These are phyloP conservation scores for Hybognathus amarus DNA, from an alignment of 2,797 vertebrate species.

Conservation along the genomic window DNA sequence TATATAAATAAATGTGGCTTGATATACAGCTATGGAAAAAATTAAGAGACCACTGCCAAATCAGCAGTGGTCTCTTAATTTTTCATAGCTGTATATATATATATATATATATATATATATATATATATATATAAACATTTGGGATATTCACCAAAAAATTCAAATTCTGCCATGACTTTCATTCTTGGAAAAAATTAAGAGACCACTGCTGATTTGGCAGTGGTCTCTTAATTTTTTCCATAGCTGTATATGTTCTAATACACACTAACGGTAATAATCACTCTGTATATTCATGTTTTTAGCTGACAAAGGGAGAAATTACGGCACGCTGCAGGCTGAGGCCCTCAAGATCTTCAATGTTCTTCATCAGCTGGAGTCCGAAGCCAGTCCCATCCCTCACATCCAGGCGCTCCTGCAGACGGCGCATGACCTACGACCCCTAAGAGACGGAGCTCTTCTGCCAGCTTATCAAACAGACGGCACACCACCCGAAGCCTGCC, in stretches of 20 bases:
- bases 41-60: no score
- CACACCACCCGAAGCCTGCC: constrained; percentile 82
- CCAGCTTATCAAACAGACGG: constrained; percentile 97
- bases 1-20: neutral
- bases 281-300: constrained; percentile 6
- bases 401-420: constrained; percentile 93
- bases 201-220: no score
- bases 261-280: neutral
- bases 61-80: no score
- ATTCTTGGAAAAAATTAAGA: no score
- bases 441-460: constrained; percentile 96
- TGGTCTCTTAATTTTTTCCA: no score
- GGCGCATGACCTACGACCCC: constrained; percentile 87
- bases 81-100: no score
- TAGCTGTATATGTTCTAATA: neutral
- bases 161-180: no score
- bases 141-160: no score
- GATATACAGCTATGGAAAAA: no score
- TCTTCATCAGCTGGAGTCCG: constrained; percentile 91
- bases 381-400: constrained; percentile 85
- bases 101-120: no score
- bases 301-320: constrained; percentile 87
- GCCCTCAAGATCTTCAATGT: constrained; percentile 93
- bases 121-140: no score
- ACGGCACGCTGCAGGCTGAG: constrained; percentile 92